Evolutionary conservation across 2,888 invertebrate species (phyloP).

Genomic region (Hyles lineata): DNA sequence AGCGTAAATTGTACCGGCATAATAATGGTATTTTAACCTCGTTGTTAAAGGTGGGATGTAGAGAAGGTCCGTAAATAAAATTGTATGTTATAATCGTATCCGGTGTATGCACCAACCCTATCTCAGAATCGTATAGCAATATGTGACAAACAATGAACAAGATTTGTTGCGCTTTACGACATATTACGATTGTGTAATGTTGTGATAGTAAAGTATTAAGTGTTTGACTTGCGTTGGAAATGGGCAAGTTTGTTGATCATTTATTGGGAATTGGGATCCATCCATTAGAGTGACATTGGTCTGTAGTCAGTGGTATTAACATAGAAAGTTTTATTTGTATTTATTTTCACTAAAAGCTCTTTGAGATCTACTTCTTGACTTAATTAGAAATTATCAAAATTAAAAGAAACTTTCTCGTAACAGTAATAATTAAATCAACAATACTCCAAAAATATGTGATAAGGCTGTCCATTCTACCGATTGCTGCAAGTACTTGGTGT

Average conservation of each 20-base stretch:
- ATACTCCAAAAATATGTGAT: neutral
- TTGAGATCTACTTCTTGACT: too few species aligned
- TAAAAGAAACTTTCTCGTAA: neutral
- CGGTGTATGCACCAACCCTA: conserved; percentile 33
- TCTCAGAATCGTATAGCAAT: conserved; percentile 50
- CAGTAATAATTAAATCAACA: neutral
- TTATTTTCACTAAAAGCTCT: too few species aligned
- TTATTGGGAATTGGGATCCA: neutral
- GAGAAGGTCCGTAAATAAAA: neutral
- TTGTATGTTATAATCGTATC: neutral
- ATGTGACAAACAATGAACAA: conserved; percentile 66
- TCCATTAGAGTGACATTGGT: too few species aligned
- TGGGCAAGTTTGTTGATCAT: conserved; percentile 45
- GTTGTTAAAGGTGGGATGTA: neutral
- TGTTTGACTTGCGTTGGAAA: conserved; percentile 49
- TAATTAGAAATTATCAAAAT: too few species aligned
- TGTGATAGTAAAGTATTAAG: conserved; percentile 53
- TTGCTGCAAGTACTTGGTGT: neutral
- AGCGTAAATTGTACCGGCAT: too few species aligned
- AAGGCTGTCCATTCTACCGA: neutral
- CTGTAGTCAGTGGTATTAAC: too few species aligned
- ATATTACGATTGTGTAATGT: conserved; percentile 61
- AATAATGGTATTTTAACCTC: too few species aligned
- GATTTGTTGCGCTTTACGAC: conserved; percentile 68
- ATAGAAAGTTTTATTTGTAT: too few species aligned